Percentiles rank a stretch among this genome's conserved stretches.
Conservation (phyloP, 2,888 invertebrate genomes). For the Lomographa bimaculata region DNA sequence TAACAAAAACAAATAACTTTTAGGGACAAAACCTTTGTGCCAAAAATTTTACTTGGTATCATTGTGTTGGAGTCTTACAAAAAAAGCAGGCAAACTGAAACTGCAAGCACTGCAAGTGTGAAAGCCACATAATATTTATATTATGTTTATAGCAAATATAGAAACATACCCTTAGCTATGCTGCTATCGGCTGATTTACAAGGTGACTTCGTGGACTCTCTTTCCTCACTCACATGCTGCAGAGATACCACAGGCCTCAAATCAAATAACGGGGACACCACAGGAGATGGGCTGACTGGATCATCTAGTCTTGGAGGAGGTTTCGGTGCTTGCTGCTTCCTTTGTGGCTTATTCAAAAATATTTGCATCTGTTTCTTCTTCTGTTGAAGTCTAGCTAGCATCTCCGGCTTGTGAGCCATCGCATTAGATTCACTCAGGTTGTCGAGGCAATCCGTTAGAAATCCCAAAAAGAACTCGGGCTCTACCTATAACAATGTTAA, state of each 20-base stretch:
- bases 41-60: too few species aligned
- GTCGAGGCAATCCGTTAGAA: constrained; percentile 88
- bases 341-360: constrained; percentile 55
- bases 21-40: too few species aligned
- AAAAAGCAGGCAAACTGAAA: too few species aligned
- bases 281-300: constrained; percentile 72
- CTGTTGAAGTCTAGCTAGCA: constrained; percentile 85
- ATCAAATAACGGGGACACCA: constrained; percentile 75
- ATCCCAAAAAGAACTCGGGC: constrained; percentile 88
- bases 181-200: constrained; percentile 50
- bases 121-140: too few species aligned
- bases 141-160: too few species aligned
- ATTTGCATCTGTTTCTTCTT: constrained; percentile 85
- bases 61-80: too few species aligned
- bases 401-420: constrained; percentile 84
- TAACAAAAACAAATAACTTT: too few species aligned
- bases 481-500: constrained; percentile 78
- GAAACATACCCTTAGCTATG: constrained; percentile 51
- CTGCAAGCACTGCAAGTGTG: too few species aligned
- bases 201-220: constrained; percentile 57
- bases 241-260: constrained; percentile 74
- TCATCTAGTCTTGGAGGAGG: constrained; percentile 72
- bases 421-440: constrained; percentile 72
- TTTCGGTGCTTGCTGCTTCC: constrained; percentile 69
- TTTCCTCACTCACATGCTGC: constrained; percentile 70